Evolutionary conservation across 1,140 invertebrate species (phyloP), one percentile per base, ranked within the genome.

Genomic region (Megathymus violae): DNA sequence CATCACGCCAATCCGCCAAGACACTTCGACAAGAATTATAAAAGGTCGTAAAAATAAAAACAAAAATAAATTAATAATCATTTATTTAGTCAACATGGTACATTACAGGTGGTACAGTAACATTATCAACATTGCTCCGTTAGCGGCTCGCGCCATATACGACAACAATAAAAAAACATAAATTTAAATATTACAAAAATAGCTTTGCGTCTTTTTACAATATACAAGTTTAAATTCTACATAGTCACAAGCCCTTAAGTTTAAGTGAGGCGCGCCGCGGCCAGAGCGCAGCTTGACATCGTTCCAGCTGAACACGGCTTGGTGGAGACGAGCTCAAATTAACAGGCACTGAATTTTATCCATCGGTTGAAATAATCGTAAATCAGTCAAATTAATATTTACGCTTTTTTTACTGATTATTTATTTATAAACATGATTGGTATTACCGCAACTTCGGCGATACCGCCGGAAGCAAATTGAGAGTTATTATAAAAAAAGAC

Each of bases 171-270:
- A 80, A 44, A 78, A 81, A 82, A 81, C 71, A 69, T 73, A 69
- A 66, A 69, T 63, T 71, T 74, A 52, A 74, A 74, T 77, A 74
- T 79, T 85, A 85, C 74, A 85, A 85, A 85, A 85, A 85, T 85
- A 85, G 77, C 77, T 85, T 74, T 77, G 70, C 74, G 72, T 80
- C 62, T 71, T 76, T 68, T 63, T 64, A 69, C 56, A 69, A 54
- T 69, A 27, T 59, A 59, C 60, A 65, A 54, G 41, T 27, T 67
- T 67, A 63, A 67, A 63, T 63, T 54, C 60, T 69, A 69, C 63
- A 40, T 31, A 56, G 52, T 56, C 40, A 56, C 52, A 56, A 56
- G 52, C 52, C 52, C 52, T 43, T 54, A 54, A 38, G 40, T 11
- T 25, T 54, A 54, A 54, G 34, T 56, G 38, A 27, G 38, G n/a